Evolutionary conservation across 2,888 invertebrate species (phyloP).

Genomic region (Ophraella communa): DNA sequence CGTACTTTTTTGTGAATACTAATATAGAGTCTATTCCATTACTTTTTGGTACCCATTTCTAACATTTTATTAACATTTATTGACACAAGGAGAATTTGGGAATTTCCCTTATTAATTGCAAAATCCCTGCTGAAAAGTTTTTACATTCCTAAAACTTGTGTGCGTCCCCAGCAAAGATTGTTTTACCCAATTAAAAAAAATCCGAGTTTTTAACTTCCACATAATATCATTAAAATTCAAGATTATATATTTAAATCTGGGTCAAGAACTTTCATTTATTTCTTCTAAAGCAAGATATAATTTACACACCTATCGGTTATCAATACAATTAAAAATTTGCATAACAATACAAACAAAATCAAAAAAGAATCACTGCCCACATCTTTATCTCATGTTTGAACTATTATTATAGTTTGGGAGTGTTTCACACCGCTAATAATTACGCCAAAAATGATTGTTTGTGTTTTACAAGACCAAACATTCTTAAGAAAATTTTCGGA

Average conservation of each 20-base stretch:
- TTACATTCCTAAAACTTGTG: not conserved
- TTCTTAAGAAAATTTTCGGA: too few relatives aligned
- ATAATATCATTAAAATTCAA: not conserved
- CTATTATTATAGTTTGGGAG: not conserved
- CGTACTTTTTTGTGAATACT: too few relatives aligned
- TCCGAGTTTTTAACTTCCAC: too few relatives aligned
- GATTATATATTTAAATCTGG: not conserved
- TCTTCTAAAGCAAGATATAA: not conserved
- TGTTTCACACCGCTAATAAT: too few relatives aligned
- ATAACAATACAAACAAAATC: constrained; percentile 3
- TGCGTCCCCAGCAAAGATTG: not conserved
- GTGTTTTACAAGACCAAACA: too few relatives aligned
- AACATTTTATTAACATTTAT: too few relatives aligned
- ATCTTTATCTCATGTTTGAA: not conserved
- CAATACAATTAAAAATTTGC: not conserved
- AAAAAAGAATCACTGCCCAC: not conserved
- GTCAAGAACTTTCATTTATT: not conserved
- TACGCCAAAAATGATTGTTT: too few relatives aligned
- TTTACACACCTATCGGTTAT: not conserved
- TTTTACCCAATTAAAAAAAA: not conserved
- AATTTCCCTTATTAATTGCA: not conserved
- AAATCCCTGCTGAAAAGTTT: not conserved
- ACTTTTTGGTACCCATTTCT: too few relatives aligned
- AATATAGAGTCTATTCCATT: too few relatives aligned
- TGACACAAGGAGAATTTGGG: too few relatives aligned